Conservation (phyloP, 2,888 invertebrate species). For the Acanthosepion pharaonis region DNA sequence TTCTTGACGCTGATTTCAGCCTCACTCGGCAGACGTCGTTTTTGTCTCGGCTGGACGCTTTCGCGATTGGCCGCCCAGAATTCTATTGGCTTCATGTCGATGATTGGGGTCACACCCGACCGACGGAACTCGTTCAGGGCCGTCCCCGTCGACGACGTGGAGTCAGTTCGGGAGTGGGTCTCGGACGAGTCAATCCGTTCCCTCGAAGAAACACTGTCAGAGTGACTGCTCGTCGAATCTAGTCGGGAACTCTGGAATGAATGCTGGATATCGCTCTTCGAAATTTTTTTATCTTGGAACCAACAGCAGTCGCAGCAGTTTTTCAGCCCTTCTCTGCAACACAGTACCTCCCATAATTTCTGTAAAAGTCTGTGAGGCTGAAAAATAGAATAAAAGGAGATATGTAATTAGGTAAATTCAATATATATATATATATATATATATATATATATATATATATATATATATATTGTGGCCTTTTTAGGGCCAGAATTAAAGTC, state of each 20-base stretch:
- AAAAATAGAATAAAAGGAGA: conserved; percentile 50
- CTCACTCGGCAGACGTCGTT: conserved; percentile 69
- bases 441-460: too few species aligned
- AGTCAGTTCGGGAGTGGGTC: conserved; percentile 66
- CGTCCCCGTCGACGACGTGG: conserved; percentile 64
- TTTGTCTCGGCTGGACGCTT: conserved; percentile 71
- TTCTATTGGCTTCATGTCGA: conserved; percentile 75
- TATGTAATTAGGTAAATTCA: background rate
- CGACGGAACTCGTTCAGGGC: conserved; percentile 60
- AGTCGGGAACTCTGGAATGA: conserved; percentile 66
- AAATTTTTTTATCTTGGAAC: conserved; percentile 58
- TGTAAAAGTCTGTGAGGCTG: conserved; percentile 57
- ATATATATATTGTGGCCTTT: too few species aligned
- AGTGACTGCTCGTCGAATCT: conserved; percentile 64
- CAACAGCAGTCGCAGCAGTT: conserved; percentile 66
- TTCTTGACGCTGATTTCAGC: conserved; percentile 74
- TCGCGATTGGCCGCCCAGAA: conserved; percentile 75
- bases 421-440: too few species aligned
- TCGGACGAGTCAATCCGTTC: conserved; percentile 70
- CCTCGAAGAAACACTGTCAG: conserved; percentile 61
- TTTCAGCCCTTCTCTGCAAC: conserved; percentile 59
- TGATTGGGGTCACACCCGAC: conserved; percentile 69
- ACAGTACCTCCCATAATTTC: conserved; percentile 60
- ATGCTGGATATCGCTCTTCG: conserved; percentile 70
- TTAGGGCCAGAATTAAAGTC: too few species aligned